Percentiles rank a stretch among this genome's conserved stretches.
phyloP scores from a whole-genome alignment of 2,888 invertebrate genomes.

The Desoria tigrina region DNA sequence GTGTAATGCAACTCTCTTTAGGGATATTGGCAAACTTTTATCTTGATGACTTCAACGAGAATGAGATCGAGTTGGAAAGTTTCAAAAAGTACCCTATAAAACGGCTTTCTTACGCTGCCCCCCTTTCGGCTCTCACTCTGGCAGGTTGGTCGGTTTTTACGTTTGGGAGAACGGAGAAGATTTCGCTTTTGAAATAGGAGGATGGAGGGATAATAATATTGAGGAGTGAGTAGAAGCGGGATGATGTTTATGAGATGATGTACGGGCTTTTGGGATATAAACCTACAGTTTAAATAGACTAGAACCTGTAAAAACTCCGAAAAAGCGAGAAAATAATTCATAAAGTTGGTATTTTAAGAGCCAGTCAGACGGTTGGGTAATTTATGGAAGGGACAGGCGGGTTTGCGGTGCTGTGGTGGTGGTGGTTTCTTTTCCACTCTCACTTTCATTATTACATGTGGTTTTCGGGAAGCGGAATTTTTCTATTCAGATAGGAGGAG shows the following conservation, averaged over 20 bases:
- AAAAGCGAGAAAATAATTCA: slow-evolving; percentile 5
- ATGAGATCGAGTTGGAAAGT: slow-evolving; percentile 21
- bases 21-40: slow-evolving; percentile 47
- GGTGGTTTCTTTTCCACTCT: too few relatives aligned
- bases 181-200: not conserved
- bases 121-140: too few relatives aligned
- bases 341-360: slow-evolving; percentile 9
- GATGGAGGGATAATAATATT: not conserved
- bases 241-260: too few relatives aligned
- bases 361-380: not conserved
- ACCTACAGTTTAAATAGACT: too few relatives aligned
- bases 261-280: too few relatives aligned
- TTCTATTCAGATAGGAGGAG: too few relatives aligned
- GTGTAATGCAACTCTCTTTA: slow-evolving; percentile 5
- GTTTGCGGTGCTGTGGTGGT: too few relatives aligned
- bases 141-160: too few relatives aligned
- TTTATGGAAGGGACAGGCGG: not conserved
- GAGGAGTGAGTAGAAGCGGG: too few relatives aligned
- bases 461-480: too few relatives aligned
- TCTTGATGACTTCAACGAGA: slow-evolving; percentile 28
- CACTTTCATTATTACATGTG: too few relatives aligned
- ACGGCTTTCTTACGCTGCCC: slow-evolving; percentile 27
- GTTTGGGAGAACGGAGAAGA: too few relatives aligned
- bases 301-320: slow-evolving; percentile 1
- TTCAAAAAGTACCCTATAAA: slow-evolving; percentile 25